Evolutionary conservation across 53 echinoderm and acorn worm genomes (phyloP).

Genomic region (Henricia sp.): DNA sequence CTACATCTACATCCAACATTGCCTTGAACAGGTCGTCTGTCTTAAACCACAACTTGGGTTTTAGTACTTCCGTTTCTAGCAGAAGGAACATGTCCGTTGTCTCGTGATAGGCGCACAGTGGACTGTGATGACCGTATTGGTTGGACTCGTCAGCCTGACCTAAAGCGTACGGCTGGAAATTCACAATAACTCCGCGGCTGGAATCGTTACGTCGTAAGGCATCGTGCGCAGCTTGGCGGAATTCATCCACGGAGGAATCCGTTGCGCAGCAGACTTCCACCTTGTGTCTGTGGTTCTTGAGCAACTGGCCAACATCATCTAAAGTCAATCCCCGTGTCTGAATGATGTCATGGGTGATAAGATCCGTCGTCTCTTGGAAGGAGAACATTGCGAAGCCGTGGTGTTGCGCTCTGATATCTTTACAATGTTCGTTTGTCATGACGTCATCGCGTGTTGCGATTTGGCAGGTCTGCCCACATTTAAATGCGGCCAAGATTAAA

Average conservation of each 20-base stretch:
- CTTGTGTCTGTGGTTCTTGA: conserved; percentile 1
- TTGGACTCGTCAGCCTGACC: not conserved
- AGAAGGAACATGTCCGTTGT: not conserved
- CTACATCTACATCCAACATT: conserved; percentile 5
- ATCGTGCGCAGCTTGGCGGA: conserved; percentile 12
- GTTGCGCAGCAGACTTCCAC: not conserved
- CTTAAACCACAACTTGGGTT: not conserved
- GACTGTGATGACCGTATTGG: conserved; percentile 11
- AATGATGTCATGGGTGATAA: conserved; percentile 2
- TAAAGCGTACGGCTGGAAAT: conserved; percentile 1
- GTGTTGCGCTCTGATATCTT: not conserved
- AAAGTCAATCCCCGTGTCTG: conserved; percentile 12
- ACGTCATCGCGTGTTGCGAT: not conserved
- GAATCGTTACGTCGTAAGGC: conserved; percentile 14
- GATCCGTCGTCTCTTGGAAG: not conserved
- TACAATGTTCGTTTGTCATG: not conserved
- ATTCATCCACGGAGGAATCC: conserved; percentile 43
- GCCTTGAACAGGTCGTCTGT: not conserved
- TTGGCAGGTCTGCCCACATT: not conserved
- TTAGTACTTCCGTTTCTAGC: not conserved
- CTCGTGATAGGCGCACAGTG: not conserved
- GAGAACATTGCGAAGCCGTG: conserved; percentile 19
- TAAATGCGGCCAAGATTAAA: not conserved
- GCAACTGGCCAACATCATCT: conserved; percentile 3
- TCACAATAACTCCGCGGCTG: not conserved